These are phyloP conservation scores for Otocyon megalotis DNA, from an alignment of 2,113 vertebrate species.

Conservation along the genomic window DNA sequence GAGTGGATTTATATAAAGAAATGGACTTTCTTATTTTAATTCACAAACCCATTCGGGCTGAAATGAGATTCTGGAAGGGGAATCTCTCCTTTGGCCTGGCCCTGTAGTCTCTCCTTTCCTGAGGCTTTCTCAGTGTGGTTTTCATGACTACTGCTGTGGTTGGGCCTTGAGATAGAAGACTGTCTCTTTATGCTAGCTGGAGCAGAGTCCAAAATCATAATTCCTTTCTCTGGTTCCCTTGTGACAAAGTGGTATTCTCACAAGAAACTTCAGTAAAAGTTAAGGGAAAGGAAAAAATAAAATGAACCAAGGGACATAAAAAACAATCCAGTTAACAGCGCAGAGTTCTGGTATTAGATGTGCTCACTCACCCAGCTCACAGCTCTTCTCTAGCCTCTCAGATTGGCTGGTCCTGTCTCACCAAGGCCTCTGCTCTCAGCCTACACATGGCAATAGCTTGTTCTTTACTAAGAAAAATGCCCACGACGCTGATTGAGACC, in stretches of 20 bases:
- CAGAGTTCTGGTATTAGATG: not conserved
- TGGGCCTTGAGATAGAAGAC: not conserved
- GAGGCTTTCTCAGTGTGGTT: not conserved
- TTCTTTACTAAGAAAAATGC: not conserved
- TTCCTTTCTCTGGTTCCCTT: not conserved
- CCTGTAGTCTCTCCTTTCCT: not conserved
- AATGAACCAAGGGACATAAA: not conserved
- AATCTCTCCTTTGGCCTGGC: not conserved
- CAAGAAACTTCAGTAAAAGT: conserved; percentile 41
- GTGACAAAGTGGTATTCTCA: conserved; percentile 17
- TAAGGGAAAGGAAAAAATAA: conserved; percentile 30
- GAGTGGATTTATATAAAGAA: not conserved
- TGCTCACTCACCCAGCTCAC: not conserved
- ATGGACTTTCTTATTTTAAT: conserved; percentile 14
- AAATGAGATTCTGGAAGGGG: not conserved
- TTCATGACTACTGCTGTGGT: not conserved
- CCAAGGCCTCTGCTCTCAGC: not conserved
- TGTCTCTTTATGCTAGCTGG: not conserved
- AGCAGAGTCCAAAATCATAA: not conserved
- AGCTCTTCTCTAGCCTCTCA: not conserved
- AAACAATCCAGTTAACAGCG: not conserved
- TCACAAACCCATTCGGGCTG: not conserved
- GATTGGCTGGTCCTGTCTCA: not conserved
- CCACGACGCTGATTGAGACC: not conserved
- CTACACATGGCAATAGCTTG: not conserved